Evolutionary conservation across 2,888 invertebrate genomes (phyloP).

Genomic region (Epistrophella euchroma): DNA sequence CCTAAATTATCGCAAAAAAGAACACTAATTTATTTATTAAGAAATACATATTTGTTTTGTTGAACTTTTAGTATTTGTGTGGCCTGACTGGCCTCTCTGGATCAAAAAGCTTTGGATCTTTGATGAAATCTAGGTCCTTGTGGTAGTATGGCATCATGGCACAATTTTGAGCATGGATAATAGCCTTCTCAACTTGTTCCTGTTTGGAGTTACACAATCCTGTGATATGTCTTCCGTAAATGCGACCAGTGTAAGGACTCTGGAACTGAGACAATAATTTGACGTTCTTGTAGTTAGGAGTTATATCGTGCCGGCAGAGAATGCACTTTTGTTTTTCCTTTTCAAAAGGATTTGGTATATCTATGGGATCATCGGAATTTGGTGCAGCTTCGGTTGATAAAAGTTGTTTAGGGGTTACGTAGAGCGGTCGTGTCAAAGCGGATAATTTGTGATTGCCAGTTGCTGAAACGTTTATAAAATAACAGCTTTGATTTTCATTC

Average conservation of each 20-base stretch:
- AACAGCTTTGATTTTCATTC: neutral
- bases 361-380: slow-evolving; percentile 81
- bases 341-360: slow-evolving; percentile 92
- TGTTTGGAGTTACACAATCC: slow-evolving; percentile 95
- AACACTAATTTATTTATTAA: slow-evolving; percentile 19
- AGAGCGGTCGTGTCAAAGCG: slow-evolving; percentile 25
- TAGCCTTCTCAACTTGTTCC: slow-evolving; percentile 88
- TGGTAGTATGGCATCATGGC: slow-evolving; percentile 93
- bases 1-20: slow-evolving; percentile 67
- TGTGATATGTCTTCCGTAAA: slow-evolving; percentile 96
- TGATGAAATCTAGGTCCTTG: slow-evolving; percentile 91
- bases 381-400: slow-evolving; percentile 15
- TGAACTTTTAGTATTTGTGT: slow-evolving; percentile 88
- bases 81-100: slow-evolving; percentile 92
- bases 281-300: slow-evolving; percentile 95
- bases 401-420: slow-evolving; percentile 57
- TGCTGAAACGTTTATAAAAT: slow-evolving; percentile 27
- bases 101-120: slow-evolving; percentile 96
- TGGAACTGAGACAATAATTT: slow-evolving; percentile 97
- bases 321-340: slow-evolving; percentile 90
- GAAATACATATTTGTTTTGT: slow-evolving; percentile 45
- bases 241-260: slow-evolving; percentile 96
- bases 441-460: slow-evolving; percentile 27
- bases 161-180: slow-evolving; percentile 89
- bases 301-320: slow-evolving; percentile 92